A percentile compares a stretch with the other conserved stretches of the same genome.
Evolutionary conservation across 2,888 invertebrate species (phyloP).

Genomic region (Ochropleura plecta): DNA sequence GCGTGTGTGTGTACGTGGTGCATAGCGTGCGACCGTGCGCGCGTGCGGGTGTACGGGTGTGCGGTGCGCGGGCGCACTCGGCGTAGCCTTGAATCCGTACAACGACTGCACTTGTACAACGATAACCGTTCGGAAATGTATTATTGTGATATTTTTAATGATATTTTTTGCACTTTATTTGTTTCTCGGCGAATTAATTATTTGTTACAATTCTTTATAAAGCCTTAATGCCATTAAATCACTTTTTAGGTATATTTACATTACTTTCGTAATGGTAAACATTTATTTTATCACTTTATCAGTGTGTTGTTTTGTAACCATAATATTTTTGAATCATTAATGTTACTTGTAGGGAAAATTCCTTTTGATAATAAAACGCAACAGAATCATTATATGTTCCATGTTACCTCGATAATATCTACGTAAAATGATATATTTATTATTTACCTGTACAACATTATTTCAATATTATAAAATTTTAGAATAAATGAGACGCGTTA

Average conservation of each 20-base stretch:
- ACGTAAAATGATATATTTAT: conserved; percentile 8
- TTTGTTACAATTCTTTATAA: conserved; percentile 8
- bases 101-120: conserved; percentile 85
- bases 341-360: conserved; percentile 37
- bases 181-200: conserved; percentile 2
- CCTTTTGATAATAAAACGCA: conserved; percentile 43
- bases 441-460: conserved; percentile 30
- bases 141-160: conserved; percentile 61
- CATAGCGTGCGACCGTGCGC: conserved; percentile 40
- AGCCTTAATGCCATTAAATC: neutral
- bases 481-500: neutral
- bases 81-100: conserved; percentile 86
- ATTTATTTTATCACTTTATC: conserved; percentile 20
- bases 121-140: conserved; percentile 78
- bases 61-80: conserved; percentile 71
- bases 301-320: conserved; percentile 32
- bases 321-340: conserved; percentile 45
- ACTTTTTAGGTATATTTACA: conserved; percentile 7
- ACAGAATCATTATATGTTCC: conserved; percentile 34
- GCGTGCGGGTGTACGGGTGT: conserved; percentile 18
- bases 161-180: conserved; percentile 20
- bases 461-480: conserved; percentile 7
- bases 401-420: conserved; percentile 36
- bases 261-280: conserved; percentile 20
- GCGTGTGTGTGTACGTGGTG: conserved; percentile 48